Percentiles rank a stretch among this genome's conserved stretches.
These are phyloP conservation scores for Chalcis sispes DNA, from an alignment of 2,888 invertebrate genomes.

Conservation along the genomic window DNA sequence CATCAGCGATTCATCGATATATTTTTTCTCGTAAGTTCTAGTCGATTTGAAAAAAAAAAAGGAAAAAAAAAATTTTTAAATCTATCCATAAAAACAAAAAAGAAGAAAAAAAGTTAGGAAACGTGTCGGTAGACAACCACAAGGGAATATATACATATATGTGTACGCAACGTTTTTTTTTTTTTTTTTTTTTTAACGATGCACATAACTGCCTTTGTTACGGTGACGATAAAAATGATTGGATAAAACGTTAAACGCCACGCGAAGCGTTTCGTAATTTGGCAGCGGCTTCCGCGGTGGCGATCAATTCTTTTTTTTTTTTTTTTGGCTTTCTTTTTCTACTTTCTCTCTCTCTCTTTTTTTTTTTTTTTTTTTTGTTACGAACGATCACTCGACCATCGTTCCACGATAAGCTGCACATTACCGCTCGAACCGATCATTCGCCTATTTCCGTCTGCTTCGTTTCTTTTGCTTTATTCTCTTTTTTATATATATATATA, in stretches of 20 bases:
- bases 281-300: constrained; percentile 16
- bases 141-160: background rate
- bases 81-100: background rate
- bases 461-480: too few species aligned
- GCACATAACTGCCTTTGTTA: constrained; percentile 33
- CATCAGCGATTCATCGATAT: too few species aligned
- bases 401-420: background rate
- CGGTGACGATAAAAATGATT: constrained; percentile 34
- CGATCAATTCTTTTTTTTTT: constrained; percentile 30
- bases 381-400: background rate
- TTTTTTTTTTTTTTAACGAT: constrained; percentile 18
- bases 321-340: too few species aligned
- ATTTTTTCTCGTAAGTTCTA: too few species aligned
- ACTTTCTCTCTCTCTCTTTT: background rate
- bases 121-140: background rate
- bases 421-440: too few species aligned
- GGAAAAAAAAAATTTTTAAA: too few species aligned
- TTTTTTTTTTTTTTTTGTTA: background rate
- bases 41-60: too few species aligned
- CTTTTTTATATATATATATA: too few species aligned
- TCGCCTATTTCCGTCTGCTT: too few species aligned
- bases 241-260: constrained; percentile 28
- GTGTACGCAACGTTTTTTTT: background rate
- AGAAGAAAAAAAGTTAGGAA: background rate
- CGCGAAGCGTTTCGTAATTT: constrained; percentile 16